Base-by-base conservation (phyloP, 1,140 invertebrate species). In the Protaetia brevitarsis region DNA sequence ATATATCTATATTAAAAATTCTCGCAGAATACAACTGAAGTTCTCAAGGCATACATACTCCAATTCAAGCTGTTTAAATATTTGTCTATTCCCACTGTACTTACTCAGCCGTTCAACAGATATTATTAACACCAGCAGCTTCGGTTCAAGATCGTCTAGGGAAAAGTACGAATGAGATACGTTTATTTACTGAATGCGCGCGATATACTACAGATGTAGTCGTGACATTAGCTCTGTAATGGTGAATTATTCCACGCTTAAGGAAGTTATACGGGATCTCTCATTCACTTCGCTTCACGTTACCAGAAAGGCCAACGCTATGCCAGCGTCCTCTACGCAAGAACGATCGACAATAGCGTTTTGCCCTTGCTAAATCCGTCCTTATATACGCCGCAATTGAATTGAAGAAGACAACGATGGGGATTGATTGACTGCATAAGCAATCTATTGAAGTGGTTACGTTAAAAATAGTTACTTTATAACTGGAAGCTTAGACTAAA, bases 161-260 rank as follows among this genome's bases (percentile, higher is more conserved):
- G 26, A 51, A 51, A 5, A 23, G 6, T 10, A 51, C 19, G 21
- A 51, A 51, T 23, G 19, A 51, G 19, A 51, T 51, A 51, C 41
- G 41, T 51, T 6, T 19, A 11, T 51, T 51, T 19, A 51, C 41
- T 8, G 41, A n/a, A n/a, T 51, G 5, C 41, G 41, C 16, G 41
- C 41, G 41, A 51, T 51, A 51, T 51, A 51, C 6, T 51, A 23
- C 41, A 51, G 41, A 23, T 23, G 41, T 51, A 51, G 13, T 51
- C 41, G 41, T 51, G 41, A 51, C 41, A 51, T 51, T 51, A 51
- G 13, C 41, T 23, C 41, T 23, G 41, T 51, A 51, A 51, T 51
- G 41, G 41, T 51, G 41, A 51, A 51, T 51, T 51, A 51, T 51
- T 51, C 41, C 41, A 21, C 41, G 41, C 41, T 51, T 51, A 51